Percentiles rank a stretch among this genome's conserved stretches.
Conservation (phyloP, 2,113 vertebrate species). For the Aldabrachelys gigantea region DNA sequence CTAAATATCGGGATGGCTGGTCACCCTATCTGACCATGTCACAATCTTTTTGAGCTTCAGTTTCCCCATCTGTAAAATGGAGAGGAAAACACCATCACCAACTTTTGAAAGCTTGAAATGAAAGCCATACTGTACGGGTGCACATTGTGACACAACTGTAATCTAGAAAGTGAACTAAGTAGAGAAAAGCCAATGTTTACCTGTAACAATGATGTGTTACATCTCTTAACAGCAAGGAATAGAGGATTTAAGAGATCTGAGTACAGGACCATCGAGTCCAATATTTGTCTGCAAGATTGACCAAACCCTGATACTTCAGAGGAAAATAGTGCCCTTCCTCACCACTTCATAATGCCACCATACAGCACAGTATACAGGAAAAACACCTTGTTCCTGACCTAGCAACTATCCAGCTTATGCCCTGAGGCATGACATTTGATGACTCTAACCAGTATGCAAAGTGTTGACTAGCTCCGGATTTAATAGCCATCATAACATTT, state of each 20-base stretch:
- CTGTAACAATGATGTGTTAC: neutral
- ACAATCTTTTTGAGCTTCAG: neutral
- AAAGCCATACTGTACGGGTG: accelerated
- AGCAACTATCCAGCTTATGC: neutral
- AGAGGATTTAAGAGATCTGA: neutral
- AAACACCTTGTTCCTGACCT: neutral
- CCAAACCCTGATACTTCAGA: neutral
- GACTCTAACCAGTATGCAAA: neutral
- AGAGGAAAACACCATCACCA: neutral
- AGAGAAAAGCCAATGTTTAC: neutral
- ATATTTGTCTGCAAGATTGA: neutral
- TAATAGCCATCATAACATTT: neutral
- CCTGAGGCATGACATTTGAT: neutral
- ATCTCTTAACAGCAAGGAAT: neutral
- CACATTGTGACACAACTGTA: neutral
- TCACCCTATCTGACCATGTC: neutral
- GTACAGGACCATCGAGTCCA: neutral
- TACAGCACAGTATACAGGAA: neutral
- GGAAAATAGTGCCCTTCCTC: neutral
- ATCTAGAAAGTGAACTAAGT: accelerated
- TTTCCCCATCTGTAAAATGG: neutral
- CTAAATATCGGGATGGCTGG: too few relatives aligned
- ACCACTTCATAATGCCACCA: neutral
- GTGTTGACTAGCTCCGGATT: neutral
- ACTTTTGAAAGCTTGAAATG: accelerated